A percentile compares a stretch with the other conserved stretches of the same genome.
Conservation (phyloP, 2,113 vertebrate genomes). For the Corythaeola cristata region DNA sequence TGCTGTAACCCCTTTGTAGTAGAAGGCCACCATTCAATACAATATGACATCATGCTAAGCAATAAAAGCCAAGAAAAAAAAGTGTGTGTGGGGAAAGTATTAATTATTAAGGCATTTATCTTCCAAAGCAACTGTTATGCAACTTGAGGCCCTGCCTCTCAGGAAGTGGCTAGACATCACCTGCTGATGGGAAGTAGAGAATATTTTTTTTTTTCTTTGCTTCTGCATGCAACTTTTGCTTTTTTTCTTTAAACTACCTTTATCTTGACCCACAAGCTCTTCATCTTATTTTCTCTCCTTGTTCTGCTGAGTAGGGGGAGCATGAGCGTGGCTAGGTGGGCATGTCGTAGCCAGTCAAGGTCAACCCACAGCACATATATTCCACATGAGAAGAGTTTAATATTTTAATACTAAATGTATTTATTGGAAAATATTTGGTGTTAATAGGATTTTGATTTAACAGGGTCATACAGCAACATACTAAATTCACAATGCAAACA, state of each 20-base stretch:
- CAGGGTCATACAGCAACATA: not conserved
- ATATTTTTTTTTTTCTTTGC: not conserved
- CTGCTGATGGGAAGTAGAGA: not conserved
- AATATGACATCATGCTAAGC: not conserved
- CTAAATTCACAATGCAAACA: not conserved
- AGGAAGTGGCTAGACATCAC: not conserved
- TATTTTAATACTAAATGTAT: not conserved
- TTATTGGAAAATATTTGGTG: not conserved
- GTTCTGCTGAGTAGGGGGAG: not conserved
- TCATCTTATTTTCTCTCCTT: not conserved
- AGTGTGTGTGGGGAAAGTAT: fast-evolving
- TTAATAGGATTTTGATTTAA: not conserved
- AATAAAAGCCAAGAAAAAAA: not conserved
- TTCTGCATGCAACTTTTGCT: not conserved
- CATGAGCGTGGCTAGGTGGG: not conserved
- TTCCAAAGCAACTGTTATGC: not conserved
- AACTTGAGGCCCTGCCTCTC: not conserved
- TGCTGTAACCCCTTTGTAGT: too few relatives aligned
- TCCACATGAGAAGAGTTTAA: not conserved
- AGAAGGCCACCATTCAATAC: too few relatives aligned
- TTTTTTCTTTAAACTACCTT: not conserved
- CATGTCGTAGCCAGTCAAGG: not conserved
- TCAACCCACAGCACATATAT: not conserved
- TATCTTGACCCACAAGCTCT: not conserved
- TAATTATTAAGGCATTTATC: not conserved